These are phyloP conservation scores for Ctenosaura bakeri DNA, from an alignment of 2,797 vertebrate species.

Conservation along the genomic window DNA sequence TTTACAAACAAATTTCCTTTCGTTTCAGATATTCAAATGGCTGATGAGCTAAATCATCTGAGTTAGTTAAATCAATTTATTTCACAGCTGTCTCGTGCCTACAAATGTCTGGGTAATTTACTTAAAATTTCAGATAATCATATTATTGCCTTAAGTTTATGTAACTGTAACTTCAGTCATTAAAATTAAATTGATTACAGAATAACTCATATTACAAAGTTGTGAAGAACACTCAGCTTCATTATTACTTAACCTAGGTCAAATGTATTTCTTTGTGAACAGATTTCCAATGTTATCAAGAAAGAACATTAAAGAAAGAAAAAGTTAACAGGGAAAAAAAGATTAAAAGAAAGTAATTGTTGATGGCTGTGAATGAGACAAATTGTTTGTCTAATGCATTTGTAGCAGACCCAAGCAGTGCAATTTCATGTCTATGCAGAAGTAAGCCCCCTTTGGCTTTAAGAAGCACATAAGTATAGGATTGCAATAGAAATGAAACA, in stretches of 20 bases:
- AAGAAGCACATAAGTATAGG: background rate
- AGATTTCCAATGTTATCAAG: background rate
- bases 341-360: slow-evolving; percentile 21
- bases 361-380: background rate
- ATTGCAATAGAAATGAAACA: background rate
- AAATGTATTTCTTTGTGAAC: slow-evolving; percentile 14
- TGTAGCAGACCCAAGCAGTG: background rate
- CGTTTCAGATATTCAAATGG: slow-evolving; percentile 15
- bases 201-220: slow-evolving; percentile 7
- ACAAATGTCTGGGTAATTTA: slow-evolving; percentile 27
- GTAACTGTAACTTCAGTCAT: background rate
- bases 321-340: background rate
- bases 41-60: slow-evolving; percentile 31
- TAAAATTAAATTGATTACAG: slow-evolving; percentile 44
- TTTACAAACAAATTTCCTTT: slow-evolving; percentile 14
- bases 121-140: slow-evolving; percentile 33
- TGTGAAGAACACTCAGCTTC: slow-evolving; percentile 13
- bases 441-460: background rate
- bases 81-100: slow-evolving; percentile 18
- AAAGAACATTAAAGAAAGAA: background rate
- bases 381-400: fast-evolving
- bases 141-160: slow-evolving; percentile 9
- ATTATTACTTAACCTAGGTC: slow-evolving; percentile 21
- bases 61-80: background rate
- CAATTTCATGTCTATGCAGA: background rate